Conservation (phyloP, 2,797 vertebrate species). For the Periparus ater region DNA sequence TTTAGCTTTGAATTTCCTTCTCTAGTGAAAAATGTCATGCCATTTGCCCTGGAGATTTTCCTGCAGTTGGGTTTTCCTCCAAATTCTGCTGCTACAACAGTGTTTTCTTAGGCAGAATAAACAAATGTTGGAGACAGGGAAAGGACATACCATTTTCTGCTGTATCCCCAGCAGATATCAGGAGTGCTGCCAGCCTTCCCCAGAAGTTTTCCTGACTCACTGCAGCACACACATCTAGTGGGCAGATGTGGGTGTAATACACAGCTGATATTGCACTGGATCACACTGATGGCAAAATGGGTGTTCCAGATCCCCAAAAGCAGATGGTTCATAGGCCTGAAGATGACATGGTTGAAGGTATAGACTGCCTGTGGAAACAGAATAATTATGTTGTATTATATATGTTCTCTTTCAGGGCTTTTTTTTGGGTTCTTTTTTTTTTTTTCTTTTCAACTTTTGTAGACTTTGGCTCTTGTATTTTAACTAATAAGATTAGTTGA, state of each 20-base stretch:
- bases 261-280: background rate
- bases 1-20: background rate
- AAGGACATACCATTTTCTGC: background rate
- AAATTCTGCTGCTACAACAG: background rate
- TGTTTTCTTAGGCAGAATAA: background rate
- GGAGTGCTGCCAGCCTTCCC: background rate
- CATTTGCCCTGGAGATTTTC: background rate
- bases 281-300: background rate
- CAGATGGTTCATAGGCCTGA: background rate
- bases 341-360: background rate
- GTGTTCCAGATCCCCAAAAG: background rate
- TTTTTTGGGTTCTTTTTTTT: background rate
- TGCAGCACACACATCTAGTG: background rate
- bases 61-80: background rate
- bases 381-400: background rate
- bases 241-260: background rate
- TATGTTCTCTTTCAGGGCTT: background rate
- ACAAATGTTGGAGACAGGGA: background rate
- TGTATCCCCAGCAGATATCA: background rate
- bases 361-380: background rate
- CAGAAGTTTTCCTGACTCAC: background rate
- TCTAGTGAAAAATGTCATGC: background rate
- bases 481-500: background rate
- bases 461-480: background rate
- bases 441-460: background rate